Base-by-base conservation (phyloP, 2,888 invertebrate genomes). In the Eutolmus rufibarbis region DNA sequence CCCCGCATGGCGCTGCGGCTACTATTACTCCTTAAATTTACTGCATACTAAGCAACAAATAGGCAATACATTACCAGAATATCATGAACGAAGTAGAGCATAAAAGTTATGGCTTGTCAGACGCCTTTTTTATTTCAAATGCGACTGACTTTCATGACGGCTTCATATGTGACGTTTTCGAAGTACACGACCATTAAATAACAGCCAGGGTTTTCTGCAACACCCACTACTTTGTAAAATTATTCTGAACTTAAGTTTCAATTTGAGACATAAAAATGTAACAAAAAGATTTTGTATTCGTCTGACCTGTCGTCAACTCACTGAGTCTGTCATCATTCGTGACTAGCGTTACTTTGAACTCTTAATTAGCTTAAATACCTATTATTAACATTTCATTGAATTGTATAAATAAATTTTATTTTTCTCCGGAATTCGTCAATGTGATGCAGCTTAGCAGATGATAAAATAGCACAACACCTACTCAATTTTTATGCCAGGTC, bases 41-140 rank as follows among this genome's bases (percentile, higher is more conserved):
- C 37, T 76, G 76, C 76, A 40, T 34, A n/a, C 76, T n/a, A 76
- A 76, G 34, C 76, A 74, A 74, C 74, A 76, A 76, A 76, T 76
- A 37, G 76, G 76, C 16, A 12, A 34, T 76, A 37, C 76, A 40
- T 76, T 76, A 28, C 14, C 23, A 16, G n/a, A 16, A 37, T 37
- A 28, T 76, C 31, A 37, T 19, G 28, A 2, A 51, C 51, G 51
- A 51, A 51, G 51, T 51, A 66, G 66, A 28, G 66, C 19, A 66
- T 23, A 66, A 28, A 66, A 66, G 66, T 66, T 66, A 66, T 66
- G 66, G 19, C 66, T 28, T 66, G 28, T 28, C 66, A 23, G 66
- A 28, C 66, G 28, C 23, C 51, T 51, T 12, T 46, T 66, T 66
- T 66, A 66, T 23, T 66, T 66, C 12, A 66, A 66, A 66, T 19